Evolutionary conservation across 2,888 invertebrate genomes (phyloP).

Genomic region (Drosophila nigricruria): DNA sequence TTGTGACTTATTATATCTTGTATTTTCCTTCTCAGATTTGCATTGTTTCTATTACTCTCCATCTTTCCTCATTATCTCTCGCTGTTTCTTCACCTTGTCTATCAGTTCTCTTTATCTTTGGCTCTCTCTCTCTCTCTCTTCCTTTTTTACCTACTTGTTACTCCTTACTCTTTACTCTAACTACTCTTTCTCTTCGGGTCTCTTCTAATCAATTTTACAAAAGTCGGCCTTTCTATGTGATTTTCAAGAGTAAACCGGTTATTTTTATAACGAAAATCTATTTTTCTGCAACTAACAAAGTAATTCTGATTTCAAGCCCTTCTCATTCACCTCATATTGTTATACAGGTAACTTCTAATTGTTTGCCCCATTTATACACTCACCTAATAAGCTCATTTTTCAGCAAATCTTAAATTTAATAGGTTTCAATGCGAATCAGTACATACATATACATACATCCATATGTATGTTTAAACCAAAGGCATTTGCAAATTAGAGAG

Average conservation of each 20-base stretch:
- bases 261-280: background rate
- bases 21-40: too few species aligned
- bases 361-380: background rate
- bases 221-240: background rate
- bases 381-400: background rate
- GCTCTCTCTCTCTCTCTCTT: background rate
- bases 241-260: background rate
- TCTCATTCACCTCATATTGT: background rate
- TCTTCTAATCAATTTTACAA: background rate
- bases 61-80: too few species aligned
- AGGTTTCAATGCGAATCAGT: background rate
- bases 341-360: background rate
- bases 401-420: background rate
- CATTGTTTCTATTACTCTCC: too few species aligned
- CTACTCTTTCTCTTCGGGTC: background rate
- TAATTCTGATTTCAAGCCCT: background rate
- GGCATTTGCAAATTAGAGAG: conserved; percentile 49
- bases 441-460: background rate
- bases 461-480: background rate
- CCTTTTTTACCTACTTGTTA: background rate
- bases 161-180: background rate
- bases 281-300: background rate
- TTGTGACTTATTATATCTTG: too few species aligned
- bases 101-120: too few species aligned
- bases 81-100: too few species aligned